These are phyloP conservation scores for Argyresthia albistria DNA, from an alignment of 2,888 invertebrate genomes.

Conservation along the genomic window DNA sequence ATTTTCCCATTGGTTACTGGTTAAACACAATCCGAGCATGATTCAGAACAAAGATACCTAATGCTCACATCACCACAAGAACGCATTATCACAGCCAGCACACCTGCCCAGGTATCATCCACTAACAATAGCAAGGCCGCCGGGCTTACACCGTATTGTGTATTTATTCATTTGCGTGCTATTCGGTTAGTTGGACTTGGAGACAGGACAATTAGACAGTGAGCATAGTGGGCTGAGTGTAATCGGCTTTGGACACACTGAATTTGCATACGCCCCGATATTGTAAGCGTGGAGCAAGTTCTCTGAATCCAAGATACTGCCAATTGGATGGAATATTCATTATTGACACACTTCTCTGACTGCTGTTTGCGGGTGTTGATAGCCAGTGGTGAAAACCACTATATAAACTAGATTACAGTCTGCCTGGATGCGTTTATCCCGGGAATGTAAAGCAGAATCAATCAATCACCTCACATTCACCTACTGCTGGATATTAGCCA, in stretches of 20 bases:
- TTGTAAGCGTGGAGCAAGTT: slow-evolving; percentile 16
- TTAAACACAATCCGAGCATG: no score
- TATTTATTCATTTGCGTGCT: neutral
- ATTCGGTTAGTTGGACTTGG: neutral
- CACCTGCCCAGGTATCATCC: no score
- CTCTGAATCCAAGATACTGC: slow-evolving; percentile 7
- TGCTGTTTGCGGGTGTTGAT: slow-evolving; percentile 7
- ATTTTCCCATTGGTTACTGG: no score
- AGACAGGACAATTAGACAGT: slow-evolving; percentile 25
- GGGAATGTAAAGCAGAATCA: no score
- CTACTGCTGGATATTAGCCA: no score
- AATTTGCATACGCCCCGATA: slow-evolving; percentile 41
- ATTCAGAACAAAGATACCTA: no score
- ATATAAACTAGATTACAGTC: no score
- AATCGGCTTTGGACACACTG: slow-evolving; percentile 39
- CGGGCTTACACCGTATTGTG: neutral
- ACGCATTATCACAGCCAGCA: no score
- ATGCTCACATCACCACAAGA: no score
- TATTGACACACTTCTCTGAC: slow-evolving; percentile 21
- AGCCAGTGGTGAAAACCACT: slow-evolving; percentile 4
- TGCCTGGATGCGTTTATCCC: no score
- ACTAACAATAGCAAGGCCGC: no score
- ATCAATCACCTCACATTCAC: no score
- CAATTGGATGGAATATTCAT: slow-evolving; percentile 30
- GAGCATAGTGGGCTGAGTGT: slow-evolving; percentile 42